A percentile compares a stretch with the other conserved stretches of the same genome.
Conservation (phyloP, 2,113 vertebrate genomes). For the Spizaetus ornatus region DNA sequence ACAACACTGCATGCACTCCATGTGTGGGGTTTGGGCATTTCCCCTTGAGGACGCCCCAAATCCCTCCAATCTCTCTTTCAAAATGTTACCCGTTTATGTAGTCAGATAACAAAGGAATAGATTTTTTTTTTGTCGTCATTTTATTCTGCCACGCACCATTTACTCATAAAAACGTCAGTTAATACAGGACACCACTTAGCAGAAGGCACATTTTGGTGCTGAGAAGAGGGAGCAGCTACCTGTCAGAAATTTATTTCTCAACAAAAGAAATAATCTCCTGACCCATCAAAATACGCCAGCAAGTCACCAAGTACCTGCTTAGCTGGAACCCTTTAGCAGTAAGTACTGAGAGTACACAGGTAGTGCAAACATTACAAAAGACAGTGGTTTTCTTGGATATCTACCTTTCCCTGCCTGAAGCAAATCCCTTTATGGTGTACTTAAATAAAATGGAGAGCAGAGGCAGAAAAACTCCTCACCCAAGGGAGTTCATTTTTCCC, state of each 20-base stretch:
- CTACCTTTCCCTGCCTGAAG: background rate
- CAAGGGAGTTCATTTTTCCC: background rate
- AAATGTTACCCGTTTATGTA: background rate
- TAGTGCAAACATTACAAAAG: background rate
- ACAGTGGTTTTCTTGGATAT: background rate
- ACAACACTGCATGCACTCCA: background rate
- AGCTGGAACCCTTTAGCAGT: background rate
- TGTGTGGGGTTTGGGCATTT: background rate
- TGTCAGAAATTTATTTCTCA: background rate
- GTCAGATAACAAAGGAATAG: background rate
- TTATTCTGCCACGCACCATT: background rate
- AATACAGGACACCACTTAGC: background rate
- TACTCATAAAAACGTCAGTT: background rate
- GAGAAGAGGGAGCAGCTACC: background rate
- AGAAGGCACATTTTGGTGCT: background rate
- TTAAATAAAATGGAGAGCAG: background rate
- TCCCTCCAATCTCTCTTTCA: background rate
- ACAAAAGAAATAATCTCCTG: background rate
- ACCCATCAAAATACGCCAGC: background rate
- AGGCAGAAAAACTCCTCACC: background rate
- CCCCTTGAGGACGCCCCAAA: background rate
- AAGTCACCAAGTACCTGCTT: background rate
- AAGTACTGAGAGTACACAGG: background rate
- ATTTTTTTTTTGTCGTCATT: background rate
- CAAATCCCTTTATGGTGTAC: background rate